Base-by-base conservation (phyloP, 2,888 invertebrate species). In the Caenorhabditis panamensis region DNA sequence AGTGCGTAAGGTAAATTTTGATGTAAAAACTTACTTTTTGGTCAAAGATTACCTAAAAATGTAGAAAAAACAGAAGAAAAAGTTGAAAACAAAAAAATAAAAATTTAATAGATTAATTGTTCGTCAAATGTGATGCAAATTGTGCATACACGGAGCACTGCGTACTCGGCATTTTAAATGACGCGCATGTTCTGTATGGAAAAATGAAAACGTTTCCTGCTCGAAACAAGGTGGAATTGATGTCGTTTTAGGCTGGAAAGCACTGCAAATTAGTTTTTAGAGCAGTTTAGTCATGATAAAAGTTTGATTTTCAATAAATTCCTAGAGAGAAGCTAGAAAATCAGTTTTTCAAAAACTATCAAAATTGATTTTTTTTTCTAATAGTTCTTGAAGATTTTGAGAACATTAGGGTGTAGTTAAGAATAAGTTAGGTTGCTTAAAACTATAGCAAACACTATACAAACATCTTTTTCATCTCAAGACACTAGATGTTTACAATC, bases 171-270 rank as follows among this genome's bases (percentile, higher is more conserved):
- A 53, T 58, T 53, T 26, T n/a, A 54, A 20, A 20, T 24, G 53
- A 75, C 75, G 75, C 59, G 75, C 75, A 64, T n/a, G 6, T 53
- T 51, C 1, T 36, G 51, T 20, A 64, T 36, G 44, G 11, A 26
- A 72, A 24, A 16, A 6, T 16, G 5, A 20, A 28, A 13, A n/a
- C n/a, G 28, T 18, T 59, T 24, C 24, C 9, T 41, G 28, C n/a
- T 13, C 16, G 2, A 54, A 71, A 31, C 28, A 3, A 41, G 53
- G 49, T 53, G 22, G 61, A 26, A 18, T 24, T 18, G 16, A 18
- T 2, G 28, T 16, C 8, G 18, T 28, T 63, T 54, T 16, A 3
- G 53, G 24, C 51, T 51, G 53, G 31, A 61, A 75, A 61, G 37
- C 44, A 41, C 66, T 54, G 44, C 59, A 67, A 67, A 26, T 26